Base-by-base conservation (phyloP, 2,113 vertebrate genomes). In the Lepus americanus region DNA sequence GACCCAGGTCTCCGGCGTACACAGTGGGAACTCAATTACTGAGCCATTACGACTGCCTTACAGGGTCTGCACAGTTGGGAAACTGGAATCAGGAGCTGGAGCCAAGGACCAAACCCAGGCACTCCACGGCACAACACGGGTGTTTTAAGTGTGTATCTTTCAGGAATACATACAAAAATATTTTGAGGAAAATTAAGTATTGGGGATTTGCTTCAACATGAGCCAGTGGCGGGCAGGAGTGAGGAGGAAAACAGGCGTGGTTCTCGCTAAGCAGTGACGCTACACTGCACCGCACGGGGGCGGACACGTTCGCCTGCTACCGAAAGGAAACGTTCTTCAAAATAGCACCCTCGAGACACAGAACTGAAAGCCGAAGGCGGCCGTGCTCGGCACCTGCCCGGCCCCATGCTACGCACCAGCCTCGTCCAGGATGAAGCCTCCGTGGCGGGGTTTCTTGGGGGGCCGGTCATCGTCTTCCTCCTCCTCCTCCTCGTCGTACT, bases 341-440 rank as follows among this genome's bases (percentile, higher is more conserved):
- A 91, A 80, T 59, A 20, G 14, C 3, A 67, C 9, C 4, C 55
- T 19, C 19, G 17, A 59, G 55, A 59, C 14, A 59, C 55, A 59
- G 55, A 59, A 59, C 14, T 19, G 12, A 59, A 59, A 59, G 55
- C 19, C 2, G 13, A 59, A 19, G 55, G 55, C 13, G 55, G 55
- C 55, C 55, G 44, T 44, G 64, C 59, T 33, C 59, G 6, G 39
- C 1, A 17, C 33, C 25, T 0, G 5, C 25, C 39, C 1, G 9
- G 67, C 29, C 49, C 33, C 31, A 31, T 36, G 72, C 44, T 44
- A 96, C 97, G 49, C 98, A 99, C 99, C 99, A 29, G 99, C 99
- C 97, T 99, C 99, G 0, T 99, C 99, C 97, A 99, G 98, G 96
- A 99, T 99, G 95, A 99, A 99, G 11, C 99, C 99, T 0, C 99